Percentiles rank a stretch among this genome's conserved stretches.
Evolutionary conservation across 1,140 invertebrate genomes (phyloP).

Genomic region (Lucilia cuprina): DNA sequence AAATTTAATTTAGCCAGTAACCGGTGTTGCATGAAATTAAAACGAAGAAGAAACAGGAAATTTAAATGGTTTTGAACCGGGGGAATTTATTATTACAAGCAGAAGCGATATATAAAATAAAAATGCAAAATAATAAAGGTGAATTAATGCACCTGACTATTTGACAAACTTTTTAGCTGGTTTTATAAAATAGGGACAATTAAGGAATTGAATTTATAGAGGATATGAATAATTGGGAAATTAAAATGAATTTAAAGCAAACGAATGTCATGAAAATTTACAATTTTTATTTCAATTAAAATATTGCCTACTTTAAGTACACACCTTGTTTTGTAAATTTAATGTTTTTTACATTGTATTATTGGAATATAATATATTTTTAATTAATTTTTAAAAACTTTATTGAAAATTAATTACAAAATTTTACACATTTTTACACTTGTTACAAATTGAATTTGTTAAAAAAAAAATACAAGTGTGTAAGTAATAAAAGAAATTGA

Average conservation of each 20-base stretch:
- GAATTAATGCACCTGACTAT: not conserved
- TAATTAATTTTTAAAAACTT: no score
- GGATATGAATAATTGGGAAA: no score
- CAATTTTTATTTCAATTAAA: no score
- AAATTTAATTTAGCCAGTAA: not conserved
- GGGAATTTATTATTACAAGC: not conserved
- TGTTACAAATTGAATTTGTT: not conserved
- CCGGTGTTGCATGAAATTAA: not conserved
- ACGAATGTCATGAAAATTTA: no score
- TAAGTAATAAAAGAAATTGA: not conserved
- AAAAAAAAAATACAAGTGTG: not conserved
- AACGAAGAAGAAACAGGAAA: not conserved
- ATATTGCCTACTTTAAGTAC: no score
- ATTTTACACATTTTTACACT: slow-evolving; percentile 3
- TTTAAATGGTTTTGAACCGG: not conserved
- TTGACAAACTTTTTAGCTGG: not conserved
- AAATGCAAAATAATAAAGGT: not conserved
- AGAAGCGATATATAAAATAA: not conserved
- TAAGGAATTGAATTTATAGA: no score
- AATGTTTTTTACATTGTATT: no score
- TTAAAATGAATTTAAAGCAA: no score
- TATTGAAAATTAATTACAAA: not conserved
- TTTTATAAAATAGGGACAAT: not conserved
- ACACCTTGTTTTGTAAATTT: no score
- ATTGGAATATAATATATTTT: no score